A percentile compares a stretch with the other conserved stretches of the same genome.
These are phyloP conservation scores for Alsophila aescularia DNA, from an alignment of 2,888 invertebrate genomes.

Conservation along the genomic window DNA sequence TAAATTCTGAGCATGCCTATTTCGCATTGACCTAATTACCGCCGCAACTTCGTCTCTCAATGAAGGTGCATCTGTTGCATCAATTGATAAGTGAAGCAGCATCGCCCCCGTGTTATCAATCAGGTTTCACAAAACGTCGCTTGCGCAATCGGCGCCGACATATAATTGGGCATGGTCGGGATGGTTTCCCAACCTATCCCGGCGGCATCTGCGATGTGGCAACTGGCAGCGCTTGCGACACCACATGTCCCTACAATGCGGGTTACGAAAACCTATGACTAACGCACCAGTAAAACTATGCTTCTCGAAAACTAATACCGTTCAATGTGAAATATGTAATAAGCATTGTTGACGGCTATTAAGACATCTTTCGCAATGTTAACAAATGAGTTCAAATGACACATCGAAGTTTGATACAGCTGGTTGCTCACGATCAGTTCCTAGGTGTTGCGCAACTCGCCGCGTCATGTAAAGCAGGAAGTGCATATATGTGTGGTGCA, in stretches of 20 bases:
- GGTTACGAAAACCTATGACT: slow-evolving; percentile 82
- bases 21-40: slow-evolving; percentile 22
- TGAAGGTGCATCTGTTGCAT: slow-evolving; percentile 24
- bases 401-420: slow-evolving; percentile 47
- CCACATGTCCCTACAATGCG: slow-evolving; percentile 80
- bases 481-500: slow-evolving; percentile 81
- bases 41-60: slow-evolving; percentile 7
- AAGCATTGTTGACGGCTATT: slow-evolving; percentile 60
- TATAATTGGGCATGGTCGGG: slow-evolving; percentile 80
- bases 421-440: slow-evolving; percentile 61
- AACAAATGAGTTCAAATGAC: slow-evolving; percentile 43
- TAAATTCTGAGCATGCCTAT: slow-evolving; percentile 59
- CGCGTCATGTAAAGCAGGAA: slow-evolving; percentile 76
- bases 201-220: slow-evolving; percentile 78
- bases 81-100: slow-evolving; percentile 18
- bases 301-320: slow-evolving; percentile 61
- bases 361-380: slow-evolving; percentile 65
- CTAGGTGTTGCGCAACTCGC: slow-evolving; percentile 70
- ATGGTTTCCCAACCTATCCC: slow-evolving; percentile 83
- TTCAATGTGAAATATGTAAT: slow-evolving; percentile 42
- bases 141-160: slow-evolving; percentile 71
- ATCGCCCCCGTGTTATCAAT: slow-evolving; percentile 58
- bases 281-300: slow-evolving; percentile 54
- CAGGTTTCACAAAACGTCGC: slow-evolving; percentile 61
- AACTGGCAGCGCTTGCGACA: slow-evolving; percentile 76